Base-by-base conservation (phyloP, 2,797 vertebrate species). In the Chelidonichthys spinosus region DNA sequence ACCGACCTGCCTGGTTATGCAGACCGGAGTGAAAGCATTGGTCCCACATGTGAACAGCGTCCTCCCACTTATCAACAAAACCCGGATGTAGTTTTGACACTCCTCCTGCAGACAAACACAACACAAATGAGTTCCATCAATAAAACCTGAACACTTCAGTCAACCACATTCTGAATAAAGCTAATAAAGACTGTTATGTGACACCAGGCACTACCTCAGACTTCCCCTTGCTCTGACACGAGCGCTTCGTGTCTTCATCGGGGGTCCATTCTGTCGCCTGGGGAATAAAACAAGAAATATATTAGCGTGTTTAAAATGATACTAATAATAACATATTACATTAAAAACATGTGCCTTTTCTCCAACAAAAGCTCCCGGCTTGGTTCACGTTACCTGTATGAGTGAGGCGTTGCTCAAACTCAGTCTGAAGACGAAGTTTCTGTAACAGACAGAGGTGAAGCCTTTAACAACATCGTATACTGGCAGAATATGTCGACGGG, bases 181-280 rank as follows among this genome's bases (percentile, higher is more conserved):
- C 10, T 1, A 18, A 2, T 10, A 25, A 7, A 37, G 18, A 13
- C 17, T 42, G 39, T 54, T 0, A 15, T 11, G 0, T 32, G 43
- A 62, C 50, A 5, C 25, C 5, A n/a, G 7, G 52, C 40, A 1
- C 13, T 69, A 95, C 97, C 97, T 98, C 95, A 3, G 96, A 95
- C 93, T 99, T 99, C 79, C 97, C 98, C 88, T 99, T 99, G 92
- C 97, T 98, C 88, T 96, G 96, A 93, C 98, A 99, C 10, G 97
- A 98, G 68, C 92, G 95, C 82, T 91, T 96, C 0, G 96, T 98
- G 64, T 96, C 96, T 81, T 97, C 96, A 8, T 95, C 96, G 7
- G 97, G 96, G 10, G 94, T 92, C 97, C 97, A 99, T 79, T 96
- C 96, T 65, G 96, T 94, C 55, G 94, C 95, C 98, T 99, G 40